A percentile compares a stretch with the other conserved stretches of the same genome.
Evolutionary conservation across 2,888 invertebrate genomes (phyloP).

Genomic region (Pharmacophagus antenor): DNA sequence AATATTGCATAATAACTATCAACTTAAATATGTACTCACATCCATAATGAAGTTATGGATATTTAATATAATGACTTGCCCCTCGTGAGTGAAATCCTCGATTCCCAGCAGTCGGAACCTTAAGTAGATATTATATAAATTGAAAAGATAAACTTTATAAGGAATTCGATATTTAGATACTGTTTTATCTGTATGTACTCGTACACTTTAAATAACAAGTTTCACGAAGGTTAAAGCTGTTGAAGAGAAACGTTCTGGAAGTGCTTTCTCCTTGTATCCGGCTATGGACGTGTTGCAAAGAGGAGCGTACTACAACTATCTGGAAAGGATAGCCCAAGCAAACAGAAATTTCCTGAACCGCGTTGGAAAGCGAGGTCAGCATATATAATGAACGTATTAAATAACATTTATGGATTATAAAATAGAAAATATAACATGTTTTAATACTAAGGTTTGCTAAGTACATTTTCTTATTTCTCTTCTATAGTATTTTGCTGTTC

Average conservation of each 20-base stretch:
- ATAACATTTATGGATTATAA: background rate
- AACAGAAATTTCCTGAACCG: conserved; percentile 62
- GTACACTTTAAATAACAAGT: conserved; percentile 9
- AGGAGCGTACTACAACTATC: conserved; percentile 53
- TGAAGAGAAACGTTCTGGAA: conserved; percentile 50
- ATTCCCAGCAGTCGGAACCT: too few species aligned
- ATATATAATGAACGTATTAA: conserved; percentile 17
- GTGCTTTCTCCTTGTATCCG: conserved; percentile 63
- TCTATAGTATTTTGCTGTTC: background rate
- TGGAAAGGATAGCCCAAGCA: conserved; percentile 53
- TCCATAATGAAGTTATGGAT: too few species aligned
- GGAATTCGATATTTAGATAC: too few species aligned
- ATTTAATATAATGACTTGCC: too few species aligned
- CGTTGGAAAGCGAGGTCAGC: conserved; percentile 70
- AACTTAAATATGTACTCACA: too few species aligned
- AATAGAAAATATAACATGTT: background rate
- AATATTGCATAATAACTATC: too few species aligned
- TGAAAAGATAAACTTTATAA: too few species aligned
- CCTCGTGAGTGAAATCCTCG: too few species aligned
- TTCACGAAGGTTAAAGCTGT: conserved; percentile 53
- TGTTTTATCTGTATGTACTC: background rate
- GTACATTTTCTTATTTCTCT: background rate
- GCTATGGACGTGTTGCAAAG: conserved; percentile 61
- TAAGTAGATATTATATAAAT: too few species aligned
- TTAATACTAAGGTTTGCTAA: background rate